These are phyloP conservation scores for Sebastes umbrosus DNA, from an alignment of 2,797 vertebrate species.

Conservation along the genomic window DNA sequence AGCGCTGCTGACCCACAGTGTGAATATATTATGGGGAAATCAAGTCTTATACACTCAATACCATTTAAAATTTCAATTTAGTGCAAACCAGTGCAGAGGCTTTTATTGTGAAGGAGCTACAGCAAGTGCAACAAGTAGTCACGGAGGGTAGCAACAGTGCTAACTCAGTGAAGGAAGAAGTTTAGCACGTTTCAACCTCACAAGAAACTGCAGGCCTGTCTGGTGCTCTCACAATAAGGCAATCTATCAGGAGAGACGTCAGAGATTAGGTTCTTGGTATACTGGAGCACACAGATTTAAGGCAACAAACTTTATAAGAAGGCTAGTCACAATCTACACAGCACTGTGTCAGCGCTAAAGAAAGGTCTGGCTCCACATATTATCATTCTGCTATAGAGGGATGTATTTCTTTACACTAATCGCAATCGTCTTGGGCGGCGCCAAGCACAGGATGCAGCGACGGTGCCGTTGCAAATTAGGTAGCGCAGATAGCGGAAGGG, in stretches of 20 bases:
- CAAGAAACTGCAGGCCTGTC: background rate
- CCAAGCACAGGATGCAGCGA: background rate
- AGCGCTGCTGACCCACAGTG: constrained; percentile 12
- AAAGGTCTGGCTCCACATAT: background rate
- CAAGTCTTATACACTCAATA: background rate
- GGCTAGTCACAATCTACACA: background rate
- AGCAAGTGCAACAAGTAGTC: background rate
- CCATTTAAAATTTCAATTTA: background rate
- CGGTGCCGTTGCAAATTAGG: no score
- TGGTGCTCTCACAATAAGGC: background rate
- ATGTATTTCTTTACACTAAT: background rate
- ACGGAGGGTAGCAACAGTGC: background rate
- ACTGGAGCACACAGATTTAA: background rate
- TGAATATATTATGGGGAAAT: background rate
- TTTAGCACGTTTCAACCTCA: background rate
- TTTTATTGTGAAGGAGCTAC: background rate
- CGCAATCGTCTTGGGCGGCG: background rate
- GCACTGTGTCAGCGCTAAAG: background rate
- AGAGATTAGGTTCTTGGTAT: background rate
- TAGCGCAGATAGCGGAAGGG: no score
- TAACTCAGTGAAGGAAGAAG: background rate
- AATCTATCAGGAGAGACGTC: background rate
- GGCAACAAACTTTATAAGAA: background rate
- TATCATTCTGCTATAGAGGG: background rate
- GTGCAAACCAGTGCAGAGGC: background rate